Conservation (phyloP, 2,797 vertebrate genomes). For the Philypnodon macrostomus region DNA sequence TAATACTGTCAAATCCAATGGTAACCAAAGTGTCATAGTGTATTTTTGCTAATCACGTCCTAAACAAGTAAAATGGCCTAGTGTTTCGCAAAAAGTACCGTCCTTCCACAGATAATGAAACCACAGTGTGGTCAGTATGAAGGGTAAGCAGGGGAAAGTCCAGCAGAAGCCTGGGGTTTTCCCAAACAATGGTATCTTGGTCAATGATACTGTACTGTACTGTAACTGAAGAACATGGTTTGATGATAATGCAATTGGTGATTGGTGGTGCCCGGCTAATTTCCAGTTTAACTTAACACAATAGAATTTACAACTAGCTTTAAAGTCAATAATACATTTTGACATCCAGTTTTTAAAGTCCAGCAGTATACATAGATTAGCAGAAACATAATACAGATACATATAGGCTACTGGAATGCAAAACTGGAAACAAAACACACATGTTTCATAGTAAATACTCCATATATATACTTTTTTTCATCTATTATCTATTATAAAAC, state of each 20-base stretch:
- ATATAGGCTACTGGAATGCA: too few relatives aligned
- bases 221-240: not conserved
- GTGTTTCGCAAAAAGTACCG: not conserved
- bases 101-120: not conserved
- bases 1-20: too few relatives aligned
- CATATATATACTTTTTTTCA: constrained; percentile 14
- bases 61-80: not conserved
- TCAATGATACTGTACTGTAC: not conserved
- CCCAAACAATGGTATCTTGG: not conserved
- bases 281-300: too few relatives aligned
- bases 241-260: not conserved
- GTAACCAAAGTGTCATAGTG: too few relatives aligned
- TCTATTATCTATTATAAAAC: constrained; percentile 13
- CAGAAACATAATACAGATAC: too few relatives aligned
- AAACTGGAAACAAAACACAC: too few relatives aligned
- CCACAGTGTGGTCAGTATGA: not conserved
- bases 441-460: constrained; percentile 19
- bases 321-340: too few relatives aligned
- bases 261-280: too few relatives aligned
- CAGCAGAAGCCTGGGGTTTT: not conserved
- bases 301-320: too few relatives aligned
- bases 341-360: too few relatives aligned
- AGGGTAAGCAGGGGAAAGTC: not conserved
- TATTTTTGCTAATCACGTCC: not conserved
- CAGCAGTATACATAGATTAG: too few relatives aligned